Evolutionary conservation across 2,797 vertebrate genomes (phyloP).

Genomic region (Lepilemur ruficaudatus): DNA sequence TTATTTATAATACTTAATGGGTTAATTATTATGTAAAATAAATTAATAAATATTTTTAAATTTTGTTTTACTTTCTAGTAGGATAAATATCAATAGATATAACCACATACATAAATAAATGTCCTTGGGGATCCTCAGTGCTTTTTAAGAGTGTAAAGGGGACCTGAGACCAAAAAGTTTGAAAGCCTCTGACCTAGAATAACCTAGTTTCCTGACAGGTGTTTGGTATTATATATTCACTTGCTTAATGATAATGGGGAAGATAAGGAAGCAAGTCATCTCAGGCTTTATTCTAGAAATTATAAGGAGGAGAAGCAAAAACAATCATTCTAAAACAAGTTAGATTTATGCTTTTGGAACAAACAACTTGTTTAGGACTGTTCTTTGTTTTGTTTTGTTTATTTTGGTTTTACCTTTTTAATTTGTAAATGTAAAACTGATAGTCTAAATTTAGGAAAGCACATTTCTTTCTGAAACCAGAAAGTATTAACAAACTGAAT

Average conservation of each 20-base stretch:
- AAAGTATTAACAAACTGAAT: not conserved
- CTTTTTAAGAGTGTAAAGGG: not conserved
- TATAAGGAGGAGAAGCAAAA: not conserved
- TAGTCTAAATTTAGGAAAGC: not conserved
- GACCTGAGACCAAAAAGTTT: not conserved
- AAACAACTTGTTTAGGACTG: not conserved
- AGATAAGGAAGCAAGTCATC: not conserved
- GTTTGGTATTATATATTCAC: not conserved
- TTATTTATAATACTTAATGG: not conserved
- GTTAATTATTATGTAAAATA: not conserved
- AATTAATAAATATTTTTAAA: not conserved
- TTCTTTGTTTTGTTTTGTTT: not conserved
- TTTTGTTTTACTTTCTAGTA: not conserved
- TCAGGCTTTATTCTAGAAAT: slow-evolving; percentile 32
- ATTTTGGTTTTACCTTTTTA: not conserved
- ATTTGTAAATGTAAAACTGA: not conserved
- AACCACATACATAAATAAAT: not conserved
- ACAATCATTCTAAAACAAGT: slow-evolving; percentile 13
- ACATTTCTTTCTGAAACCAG: not conserved
- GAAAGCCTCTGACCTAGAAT: not conserved
- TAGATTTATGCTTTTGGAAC: not conserved
- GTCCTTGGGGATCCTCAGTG: not conserved
- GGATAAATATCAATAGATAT: not conserved
- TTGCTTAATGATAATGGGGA: not conserved
- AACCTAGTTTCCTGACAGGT: not conserved